Conservation (phyloP, 2,888 invertebrate genomes). For the Tillus elongatus region DNA sequence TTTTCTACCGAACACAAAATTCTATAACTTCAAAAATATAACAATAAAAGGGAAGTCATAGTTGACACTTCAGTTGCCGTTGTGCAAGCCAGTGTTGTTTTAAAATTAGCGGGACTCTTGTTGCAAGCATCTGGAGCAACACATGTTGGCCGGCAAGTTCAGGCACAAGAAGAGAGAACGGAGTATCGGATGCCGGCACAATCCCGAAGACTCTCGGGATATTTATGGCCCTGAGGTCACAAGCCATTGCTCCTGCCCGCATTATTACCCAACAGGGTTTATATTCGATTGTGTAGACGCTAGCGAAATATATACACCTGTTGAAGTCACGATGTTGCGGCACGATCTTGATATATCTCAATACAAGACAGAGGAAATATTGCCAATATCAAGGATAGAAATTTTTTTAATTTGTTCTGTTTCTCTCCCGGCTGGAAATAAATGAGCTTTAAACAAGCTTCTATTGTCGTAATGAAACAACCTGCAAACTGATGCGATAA, state of each 20-base stretch:
- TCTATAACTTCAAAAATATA: background rate
- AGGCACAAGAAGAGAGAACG: no score
- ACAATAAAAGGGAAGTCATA: slow-evolving; percentile 1
- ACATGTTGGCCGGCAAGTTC: slow-evolving; percentile 21
- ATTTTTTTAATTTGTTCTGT: no score
- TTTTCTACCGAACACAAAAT: background rate
- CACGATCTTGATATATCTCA: no score
- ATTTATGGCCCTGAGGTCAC: slow-evolving; percentile 44
- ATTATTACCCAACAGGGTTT: slow-evolving; percentile 43
- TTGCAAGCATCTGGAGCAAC: slow-evolving; percentile 27
- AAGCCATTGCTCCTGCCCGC: slow-evolving; percentile 44
- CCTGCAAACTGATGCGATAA: no score
- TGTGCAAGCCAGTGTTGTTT: background rate
- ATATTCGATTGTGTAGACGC: slow-evolving; percentile 40
- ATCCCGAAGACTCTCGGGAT: slow-evolving; percentile 38
- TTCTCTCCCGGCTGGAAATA: no score
- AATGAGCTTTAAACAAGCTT: no score
- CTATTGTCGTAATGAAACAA: no score
- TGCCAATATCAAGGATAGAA: no score
- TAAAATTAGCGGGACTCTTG: no score
- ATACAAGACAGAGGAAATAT: no score
- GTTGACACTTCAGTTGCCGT: background rate
- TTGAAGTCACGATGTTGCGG: slow-evolving; percentile 30
- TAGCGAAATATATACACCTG: slow-evolving; percentile 44
- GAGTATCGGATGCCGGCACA: slow-evolving; percentile 26